Percentiles rank a stretch among this genome's conserved stretches.
Evolutionary conservation across 2,888 invertebrate species (phyloP).

Genomic region (Malthinus seriepunctatus): DNA sequence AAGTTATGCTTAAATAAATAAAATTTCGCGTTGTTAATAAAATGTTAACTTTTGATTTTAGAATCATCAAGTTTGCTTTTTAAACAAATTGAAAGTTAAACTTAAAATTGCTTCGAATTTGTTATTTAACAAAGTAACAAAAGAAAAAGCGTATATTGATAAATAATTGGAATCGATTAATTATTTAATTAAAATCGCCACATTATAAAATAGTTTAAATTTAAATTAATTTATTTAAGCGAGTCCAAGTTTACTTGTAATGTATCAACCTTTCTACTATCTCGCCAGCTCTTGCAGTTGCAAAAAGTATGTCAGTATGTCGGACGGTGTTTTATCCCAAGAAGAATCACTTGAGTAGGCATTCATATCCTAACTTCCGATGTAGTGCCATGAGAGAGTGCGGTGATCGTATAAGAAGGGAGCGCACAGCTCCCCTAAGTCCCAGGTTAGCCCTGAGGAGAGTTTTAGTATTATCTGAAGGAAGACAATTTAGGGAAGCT

Average conservation of each 20-base stretch:
- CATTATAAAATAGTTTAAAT: too few relatives aligned
- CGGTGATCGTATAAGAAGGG: slow-evolving; percentile 71
- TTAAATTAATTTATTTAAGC: too few relatives aligned
- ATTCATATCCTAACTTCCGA: slow-evolving; percentile 40
- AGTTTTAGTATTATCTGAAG: slow-evolving; percentile 82
- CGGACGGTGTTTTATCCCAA: slow-evolving; percentile 32
- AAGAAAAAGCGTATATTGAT: too few relatives aligned
- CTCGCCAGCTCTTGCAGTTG: slow-evolving; percentile 24
- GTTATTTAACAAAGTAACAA: too few relatives aligned
- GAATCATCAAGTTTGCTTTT: too few relatives aligned
- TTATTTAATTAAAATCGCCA: too few relatives aligned
- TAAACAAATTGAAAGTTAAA: too few relatives aligned
- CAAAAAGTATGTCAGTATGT: slow-evolving; percentile 45
- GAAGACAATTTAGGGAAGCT: slow-evolving; percentile 87
- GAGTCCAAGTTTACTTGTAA: not conserved
- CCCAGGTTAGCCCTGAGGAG: slow-evolving; percentile 69
- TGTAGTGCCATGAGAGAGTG: slow-evolving; percentile 66
- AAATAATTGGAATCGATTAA: too few relatives aligned
- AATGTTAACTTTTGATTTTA: too few relatives aligned
- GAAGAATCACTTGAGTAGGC: slow-evolving; percentile 28
- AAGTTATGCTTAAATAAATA: too few relatives aligned
- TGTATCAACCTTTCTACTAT: slow-evolving; percentile 29
- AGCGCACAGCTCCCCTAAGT: slow-evolving; percentile 64
- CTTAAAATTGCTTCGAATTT: too few relatives aligned
- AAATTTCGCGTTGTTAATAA: too few relatives aligned